A percentile compares a stretch with the other conserved stretches of the same genome.
Evolutionary conservation across 2,113 vertebrate genomes (phyloP).

Genomic region (Athene cunicularia): DNA sequence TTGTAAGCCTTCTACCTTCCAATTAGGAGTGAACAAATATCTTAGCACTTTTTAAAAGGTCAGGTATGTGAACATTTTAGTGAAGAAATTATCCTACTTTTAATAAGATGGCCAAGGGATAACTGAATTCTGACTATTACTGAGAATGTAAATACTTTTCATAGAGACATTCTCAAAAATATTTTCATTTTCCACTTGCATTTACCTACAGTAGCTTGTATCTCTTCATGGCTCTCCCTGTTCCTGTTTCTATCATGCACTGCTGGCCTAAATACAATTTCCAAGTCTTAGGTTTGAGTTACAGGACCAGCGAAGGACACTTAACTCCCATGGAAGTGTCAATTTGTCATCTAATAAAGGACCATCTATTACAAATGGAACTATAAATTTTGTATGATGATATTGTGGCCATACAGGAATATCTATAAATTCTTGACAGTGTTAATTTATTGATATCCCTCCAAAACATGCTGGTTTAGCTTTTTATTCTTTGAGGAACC

Average conservation of each 20-base stretch:
- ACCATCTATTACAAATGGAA: background rate
- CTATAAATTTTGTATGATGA: background rate
- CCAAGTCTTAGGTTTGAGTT: background rate
- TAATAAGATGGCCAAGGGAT: background rate
- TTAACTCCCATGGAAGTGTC: background rate
- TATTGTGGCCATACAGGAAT: background rate
- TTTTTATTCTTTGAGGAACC: background rate
- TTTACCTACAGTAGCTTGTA: background rate
- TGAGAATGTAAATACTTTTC: background rate
- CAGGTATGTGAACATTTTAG: background rate
- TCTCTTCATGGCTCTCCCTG: background rate
- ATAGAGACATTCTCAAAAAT: background rate
- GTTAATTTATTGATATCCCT: background rate
- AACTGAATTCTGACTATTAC: background rate
- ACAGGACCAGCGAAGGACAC: background rate
- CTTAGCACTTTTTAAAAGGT: background rate
- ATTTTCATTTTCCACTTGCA: background rate
- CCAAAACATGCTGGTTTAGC: background rate
- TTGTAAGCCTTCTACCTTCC: background rate
- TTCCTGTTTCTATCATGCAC: accelerated
- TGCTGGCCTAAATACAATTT: background rate
- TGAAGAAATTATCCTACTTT: background rate
- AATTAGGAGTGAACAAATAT: background rate
- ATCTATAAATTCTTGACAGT: background rate
- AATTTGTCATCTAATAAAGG: background rate